Conservation (phyloP, 2,113 vertebrate genomes). For the Ophthalmolycus amberensis region DNA sequence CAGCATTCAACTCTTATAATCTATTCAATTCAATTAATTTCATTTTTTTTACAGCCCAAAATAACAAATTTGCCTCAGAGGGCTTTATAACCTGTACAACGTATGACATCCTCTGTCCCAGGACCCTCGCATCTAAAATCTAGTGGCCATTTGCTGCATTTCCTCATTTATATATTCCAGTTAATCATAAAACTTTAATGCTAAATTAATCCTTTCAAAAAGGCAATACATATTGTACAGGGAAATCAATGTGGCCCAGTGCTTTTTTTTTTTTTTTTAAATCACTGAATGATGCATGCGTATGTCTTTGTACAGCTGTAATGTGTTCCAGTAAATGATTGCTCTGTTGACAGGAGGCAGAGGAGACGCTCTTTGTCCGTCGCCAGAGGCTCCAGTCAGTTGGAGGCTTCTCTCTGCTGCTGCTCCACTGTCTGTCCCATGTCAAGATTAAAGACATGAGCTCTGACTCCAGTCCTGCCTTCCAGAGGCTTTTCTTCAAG, state of each 20-base stretch:
- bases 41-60: too few relatives aligned
- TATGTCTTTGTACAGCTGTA: neutral
- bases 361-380: conserved; percentile 83
- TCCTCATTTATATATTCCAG: too few relatives aligned
- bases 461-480: conserved; percentile 81
- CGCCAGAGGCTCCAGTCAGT: conserved; percentile 85
- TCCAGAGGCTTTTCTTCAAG: conserved; percentile 87
- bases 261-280: neutral
- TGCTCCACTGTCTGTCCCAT: conserved; percentile 89
- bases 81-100: too few relatives aligned
- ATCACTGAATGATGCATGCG: neutral
- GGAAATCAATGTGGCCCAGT: neutral
- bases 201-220: neutral
- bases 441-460: conserved; percentile 76
- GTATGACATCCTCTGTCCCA: too few relatives aligned
- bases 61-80: too few relatives aligned
- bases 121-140: too few relatives aligned
- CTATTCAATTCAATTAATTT: too few relatives aligned
- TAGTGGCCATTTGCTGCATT: too few relatives aligned
- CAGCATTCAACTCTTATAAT: neutral
- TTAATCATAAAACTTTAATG: too few relatives aligned
- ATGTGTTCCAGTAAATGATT: neutral
- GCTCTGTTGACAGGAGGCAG: conserved; percentile 75
- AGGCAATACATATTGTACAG: neutral
- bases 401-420: conserved; percentile 87